phyloP scores from a whole-genome alignment of 2,888 invertebrate species.

The Pachymerium ferrugineum region DNA sequence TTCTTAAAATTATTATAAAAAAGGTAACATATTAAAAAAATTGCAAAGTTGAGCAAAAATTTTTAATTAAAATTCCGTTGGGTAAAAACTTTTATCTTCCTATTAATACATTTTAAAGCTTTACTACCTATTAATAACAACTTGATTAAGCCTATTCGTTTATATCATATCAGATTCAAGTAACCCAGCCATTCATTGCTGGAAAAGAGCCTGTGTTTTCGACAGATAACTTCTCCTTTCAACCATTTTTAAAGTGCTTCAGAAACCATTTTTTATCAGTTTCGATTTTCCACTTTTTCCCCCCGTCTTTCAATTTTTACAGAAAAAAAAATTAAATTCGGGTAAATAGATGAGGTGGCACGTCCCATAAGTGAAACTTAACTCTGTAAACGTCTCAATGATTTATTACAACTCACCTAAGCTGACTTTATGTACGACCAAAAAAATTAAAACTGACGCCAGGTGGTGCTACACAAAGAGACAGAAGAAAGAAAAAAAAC shows the following conservation, averaged over 20 bases:
- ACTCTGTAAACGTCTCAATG: constrained; percentile 1
- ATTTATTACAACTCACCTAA: constrained; percentile 21
- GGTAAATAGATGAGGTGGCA: constrained; percentile 4
- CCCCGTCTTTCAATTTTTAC: background rate
- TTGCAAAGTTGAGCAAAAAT: too few species aligned
- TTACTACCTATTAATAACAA: too few species aligned
- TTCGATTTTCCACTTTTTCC: too few species aligned
- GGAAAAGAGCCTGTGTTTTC: background rate
- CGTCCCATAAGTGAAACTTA: background rate
- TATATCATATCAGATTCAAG: too few species aligned
- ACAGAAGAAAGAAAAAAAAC: too few species aligned
- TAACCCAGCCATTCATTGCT: background rate
- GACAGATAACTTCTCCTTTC: background rate
- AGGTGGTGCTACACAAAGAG: background rate
- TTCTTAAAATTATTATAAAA: too few species aligned
- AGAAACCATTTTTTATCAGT: too few species aligned
- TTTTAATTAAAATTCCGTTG: too few species aligned
- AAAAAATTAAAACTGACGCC: background rate
- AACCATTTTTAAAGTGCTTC: background rate
- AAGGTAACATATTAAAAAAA: too few species aligned
- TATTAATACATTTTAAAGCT: background rate
- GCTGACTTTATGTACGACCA: background rate
- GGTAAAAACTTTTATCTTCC: too few species aligned
- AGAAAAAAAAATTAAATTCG: background rate
- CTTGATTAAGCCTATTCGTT: too few species aligned